A percentile compares a stretch with the other conserved stretches of the same genome.
These are phyloP conservation scores for Astyanax mexicanus DNA, from an alignment of 2,797 vertebrate species.

Conservation along the genomic window DNA sequence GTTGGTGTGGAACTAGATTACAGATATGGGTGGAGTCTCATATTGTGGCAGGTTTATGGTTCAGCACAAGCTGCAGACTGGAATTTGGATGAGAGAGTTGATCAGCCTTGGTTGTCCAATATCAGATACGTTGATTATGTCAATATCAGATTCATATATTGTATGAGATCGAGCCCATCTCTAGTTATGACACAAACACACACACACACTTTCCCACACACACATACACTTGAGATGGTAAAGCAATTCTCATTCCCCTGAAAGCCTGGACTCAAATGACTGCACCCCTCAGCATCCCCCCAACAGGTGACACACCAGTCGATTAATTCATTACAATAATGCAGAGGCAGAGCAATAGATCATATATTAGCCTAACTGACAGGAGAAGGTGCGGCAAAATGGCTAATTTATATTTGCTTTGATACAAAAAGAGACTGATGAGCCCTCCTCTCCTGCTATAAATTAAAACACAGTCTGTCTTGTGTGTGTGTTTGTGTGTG, in stretches of 20 bases:
- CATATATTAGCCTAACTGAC: slow-evolving; percentile 69
- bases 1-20: too few relatives aligned
- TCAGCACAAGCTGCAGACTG: too few relatives aligned
- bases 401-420: slow-evolving; percentile 71
- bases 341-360: slow-evolving; percentile 58
- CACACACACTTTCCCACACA: background rate
- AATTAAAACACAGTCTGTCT: slow-evolving; percentile 69
- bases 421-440: slow-evolving; percentile 74
- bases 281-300: slow-evolving; percentile 57
- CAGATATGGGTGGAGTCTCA: too few relatives aligned
- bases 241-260: slow-evolving; percentile 18
- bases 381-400: slow-evolving; percentile 56
- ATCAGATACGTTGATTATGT: too few relatives aligned
- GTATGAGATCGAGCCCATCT: too few relatives aligned
- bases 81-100: too few relatives aligned
- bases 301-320: slow-evolving; percentile 60
- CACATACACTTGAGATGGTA: background rate
- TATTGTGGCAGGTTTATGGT: too few relatives aligned
- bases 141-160: too few relatives aligned
- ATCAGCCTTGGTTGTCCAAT: too few relatives aligned
- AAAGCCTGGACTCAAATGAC: slow-evolving; percentile 33
- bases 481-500: too few relatives aligned
- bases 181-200: slow-evolving; percentile 3
- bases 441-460: slow-evolving; percentile 61
- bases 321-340: slow-evolving; percentile 70